phyloP scores from a whole-genome alignment of 2,888 invertebrate genomes.

The Nomada hirtipes region DNA sequence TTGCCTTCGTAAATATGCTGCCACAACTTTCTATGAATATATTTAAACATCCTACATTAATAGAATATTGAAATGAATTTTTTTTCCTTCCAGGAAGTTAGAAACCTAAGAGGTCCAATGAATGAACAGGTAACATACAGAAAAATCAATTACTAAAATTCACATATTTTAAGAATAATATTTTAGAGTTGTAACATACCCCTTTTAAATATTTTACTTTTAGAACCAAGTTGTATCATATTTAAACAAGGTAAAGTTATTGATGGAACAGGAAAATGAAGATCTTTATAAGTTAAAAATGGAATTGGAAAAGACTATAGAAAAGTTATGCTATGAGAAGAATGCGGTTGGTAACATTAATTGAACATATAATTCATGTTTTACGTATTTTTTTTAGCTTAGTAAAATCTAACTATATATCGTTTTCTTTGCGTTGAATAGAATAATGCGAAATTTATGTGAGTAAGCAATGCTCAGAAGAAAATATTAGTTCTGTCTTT shows the following conservation, averaged over 20 bases:
- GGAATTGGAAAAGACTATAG: slow-evolving; percentile 72
- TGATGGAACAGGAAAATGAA: slow-evolving; percentile 74
- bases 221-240: slow-evolving; percentile 69
- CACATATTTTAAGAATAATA: neutral
- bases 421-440: neutral
- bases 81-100: neutral
- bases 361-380: slow-evolving; percentile 20
- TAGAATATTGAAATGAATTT: too few species aligned
- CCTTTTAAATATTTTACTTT: slow-evolving; percentile 41
- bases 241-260: slow-evolving; percentile 70
- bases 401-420: neutral
- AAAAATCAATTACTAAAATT: slow-evolving; percentile 5
- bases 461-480: neutral
- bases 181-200: neutral
- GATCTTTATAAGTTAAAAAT: slow-evolving; percentile 70
- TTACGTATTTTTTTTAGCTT: neutral
- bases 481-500: neutral
- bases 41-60: too few species aligned
- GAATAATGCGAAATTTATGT: neutral
- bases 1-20: too few species aligned
- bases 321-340: slow-evolving; percentile 67
- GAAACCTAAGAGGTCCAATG: slow-evolving; percentile 4
- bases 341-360: slow-evolving; percentile 60
- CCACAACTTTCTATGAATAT: too few species aligned
- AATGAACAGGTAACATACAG: slow-evolving; percentile 18